Percentiles rank a stretch among this genome's conserved stretches.
phyloP scores from a whole-genome alignment of 1,140 invertebrate species.

The Drosophila malerkotliana region DNA sequence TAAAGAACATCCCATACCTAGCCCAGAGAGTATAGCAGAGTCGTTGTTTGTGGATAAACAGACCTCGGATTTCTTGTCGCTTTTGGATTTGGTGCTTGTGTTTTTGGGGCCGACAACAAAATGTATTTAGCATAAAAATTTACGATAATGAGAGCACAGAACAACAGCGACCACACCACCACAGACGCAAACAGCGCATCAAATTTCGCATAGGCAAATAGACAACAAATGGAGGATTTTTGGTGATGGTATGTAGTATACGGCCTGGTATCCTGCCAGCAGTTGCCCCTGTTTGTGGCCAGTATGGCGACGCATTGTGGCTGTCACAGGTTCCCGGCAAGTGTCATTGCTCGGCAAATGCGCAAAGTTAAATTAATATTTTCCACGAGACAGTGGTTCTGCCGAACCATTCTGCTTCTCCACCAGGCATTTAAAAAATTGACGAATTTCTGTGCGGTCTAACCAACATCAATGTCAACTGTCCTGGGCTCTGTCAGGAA shows the following conservation, averaged over 20 bases:
- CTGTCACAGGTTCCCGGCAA: constrained; percentile 33
- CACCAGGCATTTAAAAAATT: constrained; percentile 43
- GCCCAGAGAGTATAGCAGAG: not conserved
- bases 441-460: constrained; percentile 65
- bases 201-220: constrained; percentile 60
- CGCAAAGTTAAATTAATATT: constrained; percentile 81
- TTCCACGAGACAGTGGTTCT: constrained; percentile 44
- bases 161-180: constrained; percentile 27
- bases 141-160: constrained; percentile 79
- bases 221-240: constrained; percentile 37
- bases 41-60: not conserved
- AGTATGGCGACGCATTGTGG: constrained; percentile 5
- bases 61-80: constrained; percentile 23
- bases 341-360: constrained; percentile 70
- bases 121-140: constrained; percentile 84
- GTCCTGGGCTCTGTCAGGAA: constrained; percentile 37
- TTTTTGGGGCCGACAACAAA: constrained; percentile 62
- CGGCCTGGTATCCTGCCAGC: not conserved
- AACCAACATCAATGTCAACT: constrained; percentile 71
- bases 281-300: constrained; percentile 33
- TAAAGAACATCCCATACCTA: no score
- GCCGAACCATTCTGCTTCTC: constrained; percentile 18
- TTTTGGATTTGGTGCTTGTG: constrained; percentile 40
- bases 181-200: constrained; percentile 33
- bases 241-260: not conserved